These are phyloP conservation scores for Parascotia fuliginaria DNA, from an alignment of 2,888 invertebrate species.

Conservation along the genomic window DNA sequence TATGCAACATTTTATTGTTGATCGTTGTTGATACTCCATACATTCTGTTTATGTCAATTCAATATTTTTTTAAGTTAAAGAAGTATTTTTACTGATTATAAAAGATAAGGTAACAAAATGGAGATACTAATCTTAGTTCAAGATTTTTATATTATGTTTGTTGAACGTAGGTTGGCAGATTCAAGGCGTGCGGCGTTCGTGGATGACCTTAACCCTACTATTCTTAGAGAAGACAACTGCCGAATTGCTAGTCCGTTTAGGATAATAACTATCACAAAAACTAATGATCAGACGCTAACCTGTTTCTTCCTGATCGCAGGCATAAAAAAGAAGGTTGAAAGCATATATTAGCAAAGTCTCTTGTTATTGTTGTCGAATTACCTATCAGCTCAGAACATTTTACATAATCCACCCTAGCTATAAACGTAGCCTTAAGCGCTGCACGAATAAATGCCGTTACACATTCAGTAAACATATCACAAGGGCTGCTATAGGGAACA, in stretches of 20 bases:
- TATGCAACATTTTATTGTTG: constrained; percentile 31
- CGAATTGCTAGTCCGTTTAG: not conserved
- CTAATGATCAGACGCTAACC: too few relatives aligned
- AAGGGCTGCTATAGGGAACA: too few relatives aligned
- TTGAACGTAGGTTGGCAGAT: not conserved
- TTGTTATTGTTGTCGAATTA: too few relatives aligned
- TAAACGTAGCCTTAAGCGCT: too few relatives aligned
- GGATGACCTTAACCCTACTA: not conserved
- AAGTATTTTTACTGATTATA: not conserved
- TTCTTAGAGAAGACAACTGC: not conserved
- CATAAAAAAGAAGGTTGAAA: too few relatives aligned
- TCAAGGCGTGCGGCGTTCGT: not conserved
- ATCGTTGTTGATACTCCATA: constrained; percentile 16
- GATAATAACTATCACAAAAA: too few relatives aligned
- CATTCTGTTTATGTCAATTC: not conserved
- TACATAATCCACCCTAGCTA: too few relatives aligned
- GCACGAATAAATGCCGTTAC: too few relatives aligned
- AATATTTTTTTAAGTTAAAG: not conserved
- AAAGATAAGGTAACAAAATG: not conserved
- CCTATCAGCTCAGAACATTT: too few relatives aligned
- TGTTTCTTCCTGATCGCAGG: too few relatives aligned
- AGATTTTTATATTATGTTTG: not conserved
- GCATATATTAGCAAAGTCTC: too few relatives aligned
- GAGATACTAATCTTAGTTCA: not conserved
- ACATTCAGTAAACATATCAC: too few relatives aligned